Percentiles rank a stretch among this genome's conserved stretches.
Conservation (phyloP, 23 tunicate genomes). For the Phallusia fumigata region DNA sequence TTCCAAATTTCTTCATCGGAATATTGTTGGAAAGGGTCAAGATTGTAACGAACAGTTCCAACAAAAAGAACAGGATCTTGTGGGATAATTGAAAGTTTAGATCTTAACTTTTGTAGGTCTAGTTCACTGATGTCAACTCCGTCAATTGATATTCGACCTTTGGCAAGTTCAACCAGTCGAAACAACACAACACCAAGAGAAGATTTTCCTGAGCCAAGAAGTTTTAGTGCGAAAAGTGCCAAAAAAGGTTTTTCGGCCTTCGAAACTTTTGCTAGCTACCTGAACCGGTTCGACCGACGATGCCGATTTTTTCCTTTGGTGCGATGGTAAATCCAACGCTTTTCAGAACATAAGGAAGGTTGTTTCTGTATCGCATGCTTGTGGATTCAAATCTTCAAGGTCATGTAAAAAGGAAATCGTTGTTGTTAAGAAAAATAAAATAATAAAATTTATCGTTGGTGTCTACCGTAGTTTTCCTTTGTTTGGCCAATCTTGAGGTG, state of each 20-base stretch:
- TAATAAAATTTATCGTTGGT: too few relatives aligned
- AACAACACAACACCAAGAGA: constrained; percentile 80
- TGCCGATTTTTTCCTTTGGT: constrained; percentile 89
- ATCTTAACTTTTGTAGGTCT: constrained; percentile 55
- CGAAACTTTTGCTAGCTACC: constrained; percentile 33
- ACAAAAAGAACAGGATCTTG: constrained; percentile 97
- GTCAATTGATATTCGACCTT: constrained; percentile 73
- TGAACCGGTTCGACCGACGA: constrained; percentile 97
- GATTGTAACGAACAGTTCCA: constrained; percentile 92
- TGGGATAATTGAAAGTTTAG: constrained; percentile 89
- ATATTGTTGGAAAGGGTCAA: constrained; percentile 91
- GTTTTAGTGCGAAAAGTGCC: background rate
- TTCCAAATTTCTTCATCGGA: constrained; percentile 89
- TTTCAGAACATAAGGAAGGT: constrained; percentile 77
- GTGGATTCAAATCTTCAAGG: constrained; percentile 43
- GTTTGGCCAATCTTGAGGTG: constrained; percentile 65
- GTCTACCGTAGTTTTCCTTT: constrained; percentile 73
- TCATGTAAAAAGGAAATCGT: background rate
- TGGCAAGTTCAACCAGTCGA: constrained; percentile 58
- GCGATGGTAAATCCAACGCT: constrained; percentile 46
- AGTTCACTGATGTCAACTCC: constrained; percentile 66
- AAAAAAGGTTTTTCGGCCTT: background rate
- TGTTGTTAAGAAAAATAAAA: background rate
- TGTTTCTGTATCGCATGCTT: constrained; percentile 69
- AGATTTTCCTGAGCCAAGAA: constrained; percentile 66